These are phyloP conservation scores for Laothoe populi DNA, from an alignment of 2,888 invertebrate genomes.

Conservation along the genomic window DNA sequence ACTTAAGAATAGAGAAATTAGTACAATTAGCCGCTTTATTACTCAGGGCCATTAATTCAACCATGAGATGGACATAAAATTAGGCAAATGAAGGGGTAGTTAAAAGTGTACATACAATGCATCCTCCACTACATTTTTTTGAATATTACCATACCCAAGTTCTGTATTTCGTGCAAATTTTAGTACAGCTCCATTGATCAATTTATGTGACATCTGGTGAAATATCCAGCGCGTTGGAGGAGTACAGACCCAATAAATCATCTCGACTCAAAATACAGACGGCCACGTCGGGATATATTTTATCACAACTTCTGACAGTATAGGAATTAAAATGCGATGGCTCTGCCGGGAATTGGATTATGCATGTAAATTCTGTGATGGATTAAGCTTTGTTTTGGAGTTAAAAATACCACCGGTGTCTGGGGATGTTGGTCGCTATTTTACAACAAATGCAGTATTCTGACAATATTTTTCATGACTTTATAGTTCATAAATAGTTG, in stretches of 20 bases:
- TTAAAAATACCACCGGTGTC: not conserved
- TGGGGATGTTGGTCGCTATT: not conserved
- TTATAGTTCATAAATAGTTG: too few relatives aligned
- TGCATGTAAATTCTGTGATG: conserved; percentile 3
- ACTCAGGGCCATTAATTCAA: too few relatives aligned
- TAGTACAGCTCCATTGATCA: conserved; percentile 6
- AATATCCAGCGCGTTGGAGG: not conserved
- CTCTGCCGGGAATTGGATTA: not conserved
- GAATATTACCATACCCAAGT: not conserved
- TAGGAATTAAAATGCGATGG: conserved; percentile 14
- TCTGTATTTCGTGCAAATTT: not conserved
- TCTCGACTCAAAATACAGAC: conserved; percentile 18
- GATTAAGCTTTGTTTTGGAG: not conserved
- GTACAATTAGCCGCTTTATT: too few relatives aligned
- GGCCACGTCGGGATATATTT: conserved; percentile 18
- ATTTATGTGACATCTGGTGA: conserved; percentile 24
- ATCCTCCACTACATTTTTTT: not conserved
- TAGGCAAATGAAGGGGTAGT: too few relatives aligned
- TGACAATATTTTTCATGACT: too few relatives aligned
- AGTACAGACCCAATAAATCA: conserved; percentile 18
- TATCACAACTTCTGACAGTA: conserved; percentile 18
- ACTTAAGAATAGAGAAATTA: too few relatives aligned
- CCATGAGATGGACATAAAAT: too few relatives aligned
- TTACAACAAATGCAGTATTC: not conserved
- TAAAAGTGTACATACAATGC: too few relatives aligned